phyloP scores from a whole-genome alignment of 1,140 invertebrate genomes.

The Lepidurus couesii region DNA sequence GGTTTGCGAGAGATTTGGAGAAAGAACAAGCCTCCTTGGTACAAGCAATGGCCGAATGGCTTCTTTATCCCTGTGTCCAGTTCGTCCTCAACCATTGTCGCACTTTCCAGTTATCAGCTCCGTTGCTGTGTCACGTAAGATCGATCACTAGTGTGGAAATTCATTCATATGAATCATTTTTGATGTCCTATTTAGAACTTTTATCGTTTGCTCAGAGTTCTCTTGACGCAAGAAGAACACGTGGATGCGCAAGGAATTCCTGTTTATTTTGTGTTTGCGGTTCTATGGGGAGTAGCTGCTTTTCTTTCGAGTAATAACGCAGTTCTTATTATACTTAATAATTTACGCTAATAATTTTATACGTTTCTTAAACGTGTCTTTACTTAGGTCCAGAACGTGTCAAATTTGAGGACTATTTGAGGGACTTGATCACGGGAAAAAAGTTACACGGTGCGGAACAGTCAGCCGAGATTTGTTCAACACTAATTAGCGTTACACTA shows the following conservation, averaged over 20 bases:
- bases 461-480: neutral
- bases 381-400: neutral
- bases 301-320: slow-evolving; percentile 19
- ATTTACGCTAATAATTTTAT: too few relatives aligned
- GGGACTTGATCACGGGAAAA: neutral
- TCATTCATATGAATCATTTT: neutral
- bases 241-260: slow-evolving; percentile 26
- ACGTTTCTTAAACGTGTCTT: too few relatives aligned
- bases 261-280: slow-evolving; percentile 31
- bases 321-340: too few relatives aligned
- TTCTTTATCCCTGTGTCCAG: neutral
- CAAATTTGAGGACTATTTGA: neutral
- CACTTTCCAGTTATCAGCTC: neutral
- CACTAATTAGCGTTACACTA: neutral
- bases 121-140: slow-evolving; percentile 8
- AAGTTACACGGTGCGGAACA: neutral
- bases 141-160: neutral
- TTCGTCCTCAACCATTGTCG: neutral
- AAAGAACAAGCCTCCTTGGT: neutral
- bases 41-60: neutral
- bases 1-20: neutral
- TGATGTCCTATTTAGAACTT: neutral
- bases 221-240: neutral
- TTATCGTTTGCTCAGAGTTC: neutral
- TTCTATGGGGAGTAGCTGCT: slow-evolving; percentile 33